Conservation (phyloP, 2,888 invertebrate species). For the Chymomyza procnemis region DNA sequence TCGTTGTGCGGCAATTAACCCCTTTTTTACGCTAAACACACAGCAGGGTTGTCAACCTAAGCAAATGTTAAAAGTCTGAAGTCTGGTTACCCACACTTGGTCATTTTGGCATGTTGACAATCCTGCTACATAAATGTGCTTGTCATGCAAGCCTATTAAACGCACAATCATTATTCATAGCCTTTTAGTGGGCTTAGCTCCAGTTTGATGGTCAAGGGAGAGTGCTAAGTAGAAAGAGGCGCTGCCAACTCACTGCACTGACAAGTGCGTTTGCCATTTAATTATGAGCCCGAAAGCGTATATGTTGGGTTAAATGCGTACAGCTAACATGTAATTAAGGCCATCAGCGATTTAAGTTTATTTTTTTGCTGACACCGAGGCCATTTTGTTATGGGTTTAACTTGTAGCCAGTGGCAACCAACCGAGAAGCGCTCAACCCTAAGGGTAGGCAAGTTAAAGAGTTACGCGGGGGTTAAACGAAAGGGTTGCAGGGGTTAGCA, state of each 20-base stretch:
- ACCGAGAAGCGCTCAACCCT: not conserved
- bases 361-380: not conserved
- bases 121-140: not conserved
- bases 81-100: not conserved
- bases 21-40: conserved; percentile 43
- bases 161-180: conserved; percentile 54
- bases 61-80: not conserved
- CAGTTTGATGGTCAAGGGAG: not conserved
- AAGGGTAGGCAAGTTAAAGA: conserved; percentile 11
- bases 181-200: conserved; percentile 21
- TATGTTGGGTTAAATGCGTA: conserved; percentile 51
- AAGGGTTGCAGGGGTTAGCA: conserved; percentile 36
- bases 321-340: conserved; percentile 45
- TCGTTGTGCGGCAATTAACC: conserved; percentile 57
- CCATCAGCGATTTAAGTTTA: conserved; percentile 29
- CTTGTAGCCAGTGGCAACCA: conserved; percentile 44
- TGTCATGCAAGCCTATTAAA: conserved; percentile 35
- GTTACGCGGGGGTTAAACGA: conserved; percentile 14
- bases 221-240: not conserved
- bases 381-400: conserved; percentile 32
- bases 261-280: conserved; percentile 47
- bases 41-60: conserved; percentile 23
- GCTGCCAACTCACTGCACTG: conserved; percentile 36
- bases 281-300: conserved; percentile 50
- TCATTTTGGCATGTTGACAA: conserved; percentile 6